phyloP scores from a whole-genome alignment of 2,113 vertebrate genomes.

The Boleophthalmus pectinirostris region DNA sequence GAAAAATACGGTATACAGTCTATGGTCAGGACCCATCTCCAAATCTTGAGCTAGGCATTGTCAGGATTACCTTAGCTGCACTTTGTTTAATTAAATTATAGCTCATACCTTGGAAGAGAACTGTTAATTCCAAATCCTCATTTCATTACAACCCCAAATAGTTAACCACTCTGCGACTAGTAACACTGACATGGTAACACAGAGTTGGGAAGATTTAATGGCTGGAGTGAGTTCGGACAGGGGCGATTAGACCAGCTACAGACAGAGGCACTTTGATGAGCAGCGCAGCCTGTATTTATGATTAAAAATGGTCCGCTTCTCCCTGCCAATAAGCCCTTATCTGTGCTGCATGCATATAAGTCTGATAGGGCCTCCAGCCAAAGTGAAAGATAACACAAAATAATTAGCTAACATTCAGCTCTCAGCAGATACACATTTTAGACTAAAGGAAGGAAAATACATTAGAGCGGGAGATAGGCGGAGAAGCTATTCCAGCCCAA shows the following conservation, averaged over 20 bases:
- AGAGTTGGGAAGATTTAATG: conserved; percentile 30
- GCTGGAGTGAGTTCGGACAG: conserved; percentile 57
- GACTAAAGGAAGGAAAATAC: conserved; percentile 43
- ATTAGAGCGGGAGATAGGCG: conserved; percentile 49
- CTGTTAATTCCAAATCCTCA: not conserved
- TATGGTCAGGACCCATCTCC: too few relatives aligned
- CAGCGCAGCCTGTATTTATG: conserved; percentile 66
- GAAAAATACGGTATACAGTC: too few relatives aligned
- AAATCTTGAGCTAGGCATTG: too few relatives aligned
- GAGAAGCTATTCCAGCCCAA: conserved; percentile 46
- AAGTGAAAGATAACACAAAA: conserved; percentile 78
- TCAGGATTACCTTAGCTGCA: too few relatives aligned
- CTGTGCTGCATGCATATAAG: conserved; percentile 70
- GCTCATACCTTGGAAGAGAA: too few relatives aligned
- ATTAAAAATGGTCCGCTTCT: conserved; percentile 71
- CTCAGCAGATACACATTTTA: conserved; percentile 62
- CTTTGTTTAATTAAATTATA: too few relatives aligned
- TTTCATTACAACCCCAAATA: not conserved
- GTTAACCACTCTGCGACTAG: conserved; percentile 15
- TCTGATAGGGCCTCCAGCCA: conserved; percentile 77
- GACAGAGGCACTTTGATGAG: conserved; percentile 75
- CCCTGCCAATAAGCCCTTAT: conserved; percentile 76
- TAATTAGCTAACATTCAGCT: conserved; percentile 81
- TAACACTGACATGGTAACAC: conserved; percentile 9
- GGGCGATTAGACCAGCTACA: conserved; percentile 69